Evolutionary conservation across 2,888 invertebrate genomes (phyloP).

Genomic region (Hirtodrosophila confusa): DNA sequence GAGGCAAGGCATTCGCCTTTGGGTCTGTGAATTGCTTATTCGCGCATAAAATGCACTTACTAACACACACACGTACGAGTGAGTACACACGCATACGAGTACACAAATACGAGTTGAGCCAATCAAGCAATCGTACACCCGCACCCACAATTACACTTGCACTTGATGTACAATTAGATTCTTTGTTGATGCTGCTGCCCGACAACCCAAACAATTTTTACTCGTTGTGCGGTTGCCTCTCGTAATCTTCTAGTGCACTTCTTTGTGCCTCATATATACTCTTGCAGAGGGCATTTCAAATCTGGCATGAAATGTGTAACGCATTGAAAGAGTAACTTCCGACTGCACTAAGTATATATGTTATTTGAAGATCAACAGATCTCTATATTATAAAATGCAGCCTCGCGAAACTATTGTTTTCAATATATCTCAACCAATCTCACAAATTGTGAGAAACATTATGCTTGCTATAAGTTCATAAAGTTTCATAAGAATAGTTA

Average conservation of each 20-base stretch:
- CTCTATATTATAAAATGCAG: too few species aligned
- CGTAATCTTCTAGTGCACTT: slow-evolving; percentile 39
- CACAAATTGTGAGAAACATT: too few species aligned
- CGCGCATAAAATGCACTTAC: slow-evolving; percentile 58
- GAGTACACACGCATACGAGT: not conserved
- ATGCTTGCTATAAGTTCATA: too few species aligned
- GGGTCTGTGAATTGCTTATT: slow-evolving; percentile 54
- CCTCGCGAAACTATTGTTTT: too few species aligned
- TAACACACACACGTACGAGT: slow-evolving; percentile 11
- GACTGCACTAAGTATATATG: too few species aligned
- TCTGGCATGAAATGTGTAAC: too few species aligned
- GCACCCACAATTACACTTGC: slow-evolving; percentile 67
- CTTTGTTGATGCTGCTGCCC: slow-evolving; percentile 58
- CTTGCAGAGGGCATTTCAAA: not conserved
- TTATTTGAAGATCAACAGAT: too few species aligned
- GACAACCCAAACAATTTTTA: slow-evolving; percentile 47
- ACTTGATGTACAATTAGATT: slow-evolving; percentile 73
- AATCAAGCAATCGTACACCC: slow-evolving; percentile 17
- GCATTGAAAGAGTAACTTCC: too few species aligned
- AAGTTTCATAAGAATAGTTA: too few species aligned
- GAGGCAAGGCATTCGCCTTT: slow-evolving; percentile 55
- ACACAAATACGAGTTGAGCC: not conserved
- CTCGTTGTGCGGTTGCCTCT: slow-evolving; percentile 36
- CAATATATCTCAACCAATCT: too few species aligned
- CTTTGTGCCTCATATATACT: slow-evolving; percentile 20